Base-by-base conservation (phyloP, 2,797 vertebrate genomes). In the Tenualosa ilisha region DNA sequence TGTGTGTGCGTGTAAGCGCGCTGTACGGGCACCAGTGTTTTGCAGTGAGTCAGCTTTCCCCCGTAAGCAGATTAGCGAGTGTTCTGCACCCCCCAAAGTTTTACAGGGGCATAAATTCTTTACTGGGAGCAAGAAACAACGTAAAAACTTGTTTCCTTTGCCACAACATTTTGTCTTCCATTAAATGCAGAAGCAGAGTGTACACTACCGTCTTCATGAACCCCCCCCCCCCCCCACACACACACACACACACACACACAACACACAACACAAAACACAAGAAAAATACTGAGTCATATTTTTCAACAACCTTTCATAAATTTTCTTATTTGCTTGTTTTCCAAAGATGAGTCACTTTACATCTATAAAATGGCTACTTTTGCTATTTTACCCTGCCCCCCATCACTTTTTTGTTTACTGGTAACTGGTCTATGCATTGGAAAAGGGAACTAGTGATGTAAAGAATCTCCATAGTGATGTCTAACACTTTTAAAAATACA, bases 1-100 rank as follows among this genome's bases (percentile, higher is more conserved):
- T 91, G 91, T 91, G 88, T 92, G 90, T 68, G 7, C 91, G 91
- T 91, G 88, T 92, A 61, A 56, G 54, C 2, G 3, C 20, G 90
- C 93, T 63, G 56, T 65, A 56, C 49, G 54, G 63, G 59, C 65
- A 72, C 65, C 65, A 17, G 43, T 46, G 37, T 43, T 79, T 40
- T 79, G 37, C 72, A 22, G 94, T 95, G 95, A 96, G 94, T 96
- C 93, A 96, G 92, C 93, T 93, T 95, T 95, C 93, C 94, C 91
- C 89, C 91, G 92, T 91, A 93, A 94, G 91, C 90, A 89, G 91
- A 93, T 89, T 83, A 93, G 92, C 91, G 90, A 90, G 92, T 93
- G 91, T 92, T 92, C 92, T 93, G 37, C 89, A 88, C 86, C 59
- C 86, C 82, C 86, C 81, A 93, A 92, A 89, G 94, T 95, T 95